Evolutionary conservation across 2,888 invertebrate genomes (phyloP).

Genomic region (Athalia cordata): DNA sequence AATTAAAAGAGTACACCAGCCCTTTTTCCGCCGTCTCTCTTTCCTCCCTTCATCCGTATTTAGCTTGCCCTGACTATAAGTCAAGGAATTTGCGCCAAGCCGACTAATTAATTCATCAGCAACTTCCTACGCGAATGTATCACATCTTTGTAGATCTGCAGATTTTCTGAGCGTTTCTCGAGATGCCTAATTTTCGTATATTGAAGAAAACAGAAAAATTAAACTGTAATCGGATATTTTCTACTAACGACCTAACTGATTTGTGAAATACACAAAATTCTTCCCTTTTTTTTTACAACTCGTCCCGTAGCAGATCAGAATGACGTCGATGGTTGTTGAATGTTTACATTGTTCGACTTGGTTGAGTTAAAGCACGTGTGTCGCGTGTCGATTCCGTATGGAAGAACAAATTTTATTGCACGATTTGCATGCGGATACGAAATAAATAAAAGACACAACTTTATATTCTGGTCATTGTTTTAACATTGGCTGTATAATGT

Average conservation of each 20-base stretch:
- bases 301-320: background rate
- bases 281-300: background rate
- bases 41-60: background rate
- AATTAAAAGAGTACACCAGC: background rate
- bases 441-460: background rate
- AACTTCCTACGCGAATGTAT: slow-evolving; percentile 42
- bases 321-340: slow-evolving; percentile 8
- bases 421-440: background rate
- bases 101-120: slow-evolving; percentile 59
- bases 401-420: background rate
- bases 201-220: background rate
- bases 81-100: slow-evolving; percentile 45
- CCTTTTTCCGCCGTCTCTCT: slow-evolving; percentile 54
- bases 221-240: background rate
- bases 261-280: too few relatives aligned
- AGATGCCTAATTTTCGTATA: background rate
- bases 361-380: slow-evolving; percentile 32
- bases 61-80: slow-evolving; percentile 8
- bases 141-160: background rate
- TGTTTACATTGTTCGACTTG: slow-evolving; percentile 21
- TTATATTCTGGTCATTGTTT: background rate
- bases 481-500: too few relatives aligned
- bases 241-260: too few relatives aligned
- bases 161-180: slow-evolving; percentile 1
- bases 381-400: background rate